These are phyloP conservation scores for Prinia subflava DNA, from an alignment of 2,113 vertebrate species.

Conservation along the genomic window DNA sequence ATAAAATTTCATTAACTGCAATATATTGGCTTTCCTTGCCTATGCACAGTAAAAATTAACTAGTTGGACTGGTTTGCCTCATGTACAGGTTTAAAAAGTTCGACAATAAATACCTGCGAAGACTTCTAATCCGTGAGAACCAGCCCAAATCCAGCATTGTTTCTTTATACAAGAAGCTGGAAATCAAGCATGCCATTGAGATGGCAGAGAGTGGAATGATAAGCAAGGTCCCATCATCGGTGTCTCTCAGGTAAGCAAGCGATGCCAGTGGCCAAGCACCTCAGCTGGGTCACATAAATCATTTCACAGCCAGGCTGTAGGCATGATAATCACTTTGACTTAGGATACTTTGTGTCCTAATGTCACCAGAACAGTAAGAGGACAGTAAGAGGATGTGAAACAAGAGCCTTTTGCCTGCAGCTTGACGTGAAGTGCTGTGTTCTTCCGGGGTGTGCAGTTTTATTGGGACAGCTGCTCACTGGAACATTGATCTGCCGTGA, in stretches of 20 bases:
- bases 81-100: constrained; percentile 88
- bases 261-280: background rate
- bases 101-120: constrained; percentile 86
- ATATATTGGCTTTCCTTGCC: background rate
- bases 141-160: constrained; percentile 92
- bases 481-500: background rate
- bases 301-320: background rate
- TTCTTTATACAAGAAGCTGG: constrained; percentile 92
- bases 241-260: constrained; percentile 77
- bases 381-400: background rate
- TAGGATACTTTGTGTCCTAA: background rate
- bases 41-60: background rate
- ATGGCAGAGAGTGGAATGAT: constrained; percentile 85
- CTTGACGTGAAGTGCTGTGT: background rate
- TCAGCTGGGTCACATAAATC: accelerated
- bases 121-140: constrained; percentile 85
- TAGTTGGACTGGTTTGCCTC: constrained; percentile 19
- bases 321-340: background rate
- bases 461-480: background rate
- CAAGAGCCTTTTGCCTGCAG: background rate
- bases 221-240: constrained; percentile 72
- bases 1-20: background rate
- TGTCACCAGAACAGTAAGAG: background rate
- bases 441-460: accelerated
- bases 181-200: constrained; percentile 93